phyloP scores from a whole-genome alignment of 2,113 vertebrate genomes.

The Nyctibius bracteatus region DNA sequence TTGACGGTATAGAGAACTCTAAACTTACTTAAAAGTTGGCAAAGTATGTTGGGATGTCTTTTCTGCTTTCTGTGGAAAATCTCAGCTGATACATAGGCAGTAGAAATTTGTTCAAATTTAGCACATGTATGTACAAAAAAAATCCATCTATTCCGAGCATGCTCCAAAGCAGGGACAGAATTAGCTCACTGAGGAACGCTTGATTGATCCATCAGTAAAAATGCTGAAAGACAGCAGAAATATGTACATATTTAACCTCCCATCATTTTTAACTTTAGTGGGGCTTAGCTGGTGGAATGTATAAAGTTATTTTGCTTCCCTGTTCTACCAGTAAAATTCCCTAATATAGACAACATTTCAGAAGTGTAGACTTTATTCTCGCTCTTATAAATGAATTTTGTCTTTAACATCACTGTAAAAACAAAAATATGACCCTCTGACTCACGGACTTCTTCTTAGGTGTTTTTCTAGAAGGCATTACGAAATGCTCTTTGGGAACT shows the following conservation, averaged over 20 bases:
- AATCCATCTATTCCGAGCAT: background rate
- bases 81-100: background rate
- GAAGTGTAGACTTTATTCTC: background rate
- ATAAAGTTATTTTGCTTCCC: background rate
- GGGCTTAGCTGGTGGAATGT: background rate
- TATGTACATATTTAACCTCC: background rate
- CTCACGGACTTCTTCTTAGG: background rate
- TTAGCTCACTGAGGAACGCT: background rate
- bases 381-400: background rate
- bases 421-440: background rate
- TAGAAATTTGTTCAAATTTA: background rate
- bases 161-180: background rate
- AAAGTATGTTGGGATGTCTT: background rate
- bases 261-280: background rate
- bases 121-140: background rate
- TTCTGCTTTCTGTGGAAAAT: background rate
- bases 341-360: background rate
- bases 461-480: background rate
- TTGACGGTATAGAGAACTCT: background rate
- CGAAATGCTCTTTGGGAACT: background rate
- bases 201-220: conserved; percentile 36
- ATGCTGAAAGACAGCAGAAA: conserved; percentile 15
- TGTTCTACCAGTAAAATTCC: background rate
- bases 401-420: background rate
- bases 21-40: background rate